These are phyloP conservation scores for Notolepis coatsorum DNA, from an alignment of 2,797 vertebrate species.

Conservation along the genomic window DNA sequence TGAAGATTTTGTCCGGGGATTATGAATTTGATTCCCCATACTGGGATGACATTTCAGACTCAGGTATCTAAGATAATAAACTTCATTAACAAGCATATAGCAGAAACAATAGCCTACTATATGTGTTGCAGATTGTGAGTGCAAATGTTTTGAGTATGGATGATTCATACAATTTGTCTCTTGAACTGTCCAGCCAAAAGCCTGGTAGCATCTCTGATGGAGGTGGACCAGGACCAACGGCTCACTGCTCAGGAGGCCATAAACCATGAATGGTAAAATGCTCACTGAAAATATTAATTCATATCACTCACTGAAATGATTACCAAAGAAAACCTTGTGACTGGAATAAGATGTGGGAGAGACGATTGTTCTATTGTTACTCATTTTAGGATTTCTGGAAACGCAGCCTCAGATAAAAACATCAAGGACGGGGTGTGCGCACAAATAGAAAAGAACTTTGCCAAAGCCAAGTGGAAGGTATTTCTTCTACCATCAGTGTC, in stretches of 20 bases:
- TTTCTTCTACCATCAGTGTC: background rate
- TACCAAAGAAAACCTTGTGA: background rate
- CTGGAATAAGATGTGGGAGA: background rate
- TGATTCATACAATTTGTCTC: background rate
- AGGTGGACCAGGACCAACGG: conserved; percentile 95
- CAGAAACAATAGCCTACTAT: background rate
- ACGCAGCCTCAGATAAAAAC: conserved; percentile 97
- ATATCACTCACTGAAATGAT: background rate
- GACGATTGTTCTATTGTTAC: background rate
- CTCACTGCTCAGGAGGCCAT: conserved; percentile 96
- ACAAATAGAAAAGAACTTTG: conserved; percentile 99
- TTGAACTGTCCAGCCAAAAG: conserved; percentile 71
- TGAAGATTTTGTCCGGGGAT: conserved; percentile 96
- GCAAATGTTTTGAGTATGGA: background rate
- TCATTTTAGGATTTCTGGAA: conserved; percentile 93
- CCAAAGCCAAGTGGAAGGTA: conserved; percentile 99
- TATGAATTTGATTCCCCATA: conserved; percentile 98
- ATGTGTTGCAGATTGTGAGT: background rate
- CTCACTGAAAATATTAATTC: background rate
- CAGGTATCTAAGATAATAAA: conserved; percentile 81
- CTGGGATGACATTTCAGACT: conserved; percentile 99
- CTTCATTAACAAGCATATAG: background rate
- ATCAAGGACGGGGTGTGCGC: conserved; percentile 98
- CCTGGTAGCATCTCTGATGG: conserved; percentile 94
- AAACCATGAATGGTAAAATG: conserved; percentile 93